Evolutionary conservation across 2,888 invertebrate species (phyloP).

Genomic region (Callimorpha dominula): DNA sequence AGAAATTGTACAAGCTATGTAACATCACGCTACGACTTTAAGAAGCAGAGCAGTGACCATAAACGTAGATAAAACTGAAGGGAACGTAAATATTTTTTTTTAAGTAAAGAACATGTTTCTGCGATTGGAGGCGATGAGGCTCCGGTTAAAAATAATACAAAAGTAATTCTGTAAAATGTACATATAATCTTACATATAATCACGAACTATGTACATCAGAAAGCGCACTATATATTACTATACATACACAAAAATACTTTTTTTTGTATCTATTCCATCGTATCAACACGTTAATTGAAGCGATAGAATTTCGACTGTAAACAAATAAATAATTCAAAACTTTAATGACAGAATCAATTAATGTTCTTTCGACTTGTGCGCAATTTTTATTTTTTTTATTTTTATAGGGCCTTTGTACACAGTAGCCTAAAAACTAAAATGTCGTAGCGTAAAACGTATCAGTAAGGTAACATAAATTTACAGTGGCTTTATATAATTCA

Average conservation of each 20-base stretch:
- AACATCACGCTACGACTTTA: too few relatives aligned
- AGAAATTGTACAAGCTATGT: too few relatives aligned
- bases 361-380: constrained; percentile 22
- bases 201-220: constrained; percentile 83
- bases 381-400: constrained; percentile 13
- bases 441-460: neutral
- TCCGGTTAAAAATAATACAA: constrained; percentile 51
- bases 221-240: constrained; percentile 73
- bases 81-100: too few relatives aligned
- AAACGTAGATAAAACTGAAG: too few relatives aligned
- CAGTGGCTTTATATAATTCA: neutral
- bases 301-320: constrained; percentile 16
- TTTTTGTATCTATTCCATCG: constrained; percentile 45
- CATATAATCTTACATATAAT: constrained; percentile 84
- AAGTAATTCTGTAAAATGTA: constrained; percentile 80
- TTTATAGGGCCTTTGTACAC: neutral
- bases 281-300: constrained; percentile 19
- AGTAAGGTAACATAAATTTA: too few relatives aligned
- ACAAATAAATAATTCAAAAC: constrained; percentile 13
- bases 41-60: too few relatives aligned
- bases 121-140: too few relatives aligned
- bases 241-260: constrained; percentile 80
- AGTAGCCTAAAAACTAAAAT: too few relatives aligned
- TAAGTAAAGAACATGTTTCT: too few relatives aligned
- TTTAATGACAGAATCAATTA: constrained; percentile 9